These are phyloP conservation scores for Perccottus glenii DNA, from an alignment of 2,113 vertebrate genomes.

Conservation along the genomic window DNA sequence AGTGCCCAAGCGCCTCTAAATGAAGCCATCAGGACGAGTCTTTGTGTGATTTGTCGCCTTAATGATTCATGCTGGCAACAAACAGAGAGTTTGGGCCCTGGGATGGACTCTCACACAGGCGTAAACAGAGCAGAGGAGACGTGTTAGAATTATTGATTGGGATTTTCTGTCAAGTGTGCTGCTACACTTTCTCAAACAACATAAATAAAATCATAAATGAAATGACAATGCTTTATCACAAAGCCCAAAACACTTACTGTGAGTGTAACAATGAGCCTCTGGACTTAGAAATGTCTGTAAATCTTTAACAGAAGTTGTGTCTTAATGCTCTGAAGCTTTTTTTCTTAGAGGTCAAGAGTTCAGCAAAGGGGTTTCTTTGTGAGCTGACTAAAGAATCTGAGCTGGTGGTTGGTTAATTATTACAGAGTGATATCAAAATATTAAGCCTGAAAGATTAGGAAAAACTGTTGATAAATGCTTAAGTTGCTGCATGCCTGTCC, in stretches of 20 bases:
- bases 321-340: constrained; percentile 3
- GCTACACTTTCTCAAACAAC: no score
- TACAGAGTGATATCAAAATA: background rate
- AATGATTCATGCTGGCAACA: constrained; percentile 49
- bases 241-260: background rate
- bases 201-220: no score
- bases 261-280: constrained; percentile 4
- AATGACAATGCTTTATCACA: background rate
- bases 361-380: constrained; percentile 1
- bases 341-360: constrained; percentile 24
- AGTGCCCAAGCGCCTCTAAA: constrained; percentile 13
- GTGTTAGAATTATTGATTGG: constrained; percentile 68
- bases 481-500: background rate
- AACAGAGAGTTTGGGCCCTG: constrained; percentile 28
- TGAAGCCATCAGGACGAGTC: constrained; percentile 14
- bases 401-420: background rate
- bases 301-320: constrained; percentile 34
- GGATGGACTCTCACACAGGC: constrained; percentile 19
- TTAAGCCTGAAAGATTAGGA: background rate
- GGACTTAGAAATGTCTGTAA: constrained; percentile 10
- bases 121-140: constrained; percentile 49
- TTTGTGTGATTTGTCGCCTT: constrained; percentile 20
- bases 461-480: background rate
- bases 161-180: constrained; percentile 26
- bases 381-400: background rate